Percentiles rank a stretch among this genome's conserved stretches.
Conservation (phyloP, 23 tunicate species). For the Diplosoma virens region DNA sequence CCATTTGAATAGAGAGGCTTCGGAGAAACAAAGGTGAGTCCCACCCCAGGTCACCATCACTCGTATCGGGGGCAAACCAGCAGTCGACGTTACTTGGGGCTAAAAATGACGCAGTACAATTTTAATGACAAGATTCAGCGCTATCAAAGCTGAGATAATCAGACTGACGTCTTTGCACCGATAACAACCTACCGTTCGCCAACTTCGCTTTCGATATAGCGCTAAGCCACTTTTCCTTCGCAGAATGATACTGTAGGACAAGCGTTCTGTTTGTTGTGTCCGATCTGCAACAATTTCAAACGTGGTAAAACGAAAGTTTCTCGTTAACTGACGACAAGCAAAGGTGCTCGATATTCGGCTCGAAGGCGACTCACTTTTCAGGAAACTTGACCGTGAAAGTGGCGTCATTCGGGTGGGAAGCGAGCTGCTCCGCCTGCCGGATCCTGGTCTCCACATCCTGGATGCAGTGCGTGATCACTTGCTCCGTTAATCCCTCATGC, state of each 20-base stretch:
- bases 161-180: too few relatives aligned
- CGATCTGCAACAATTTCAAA: too few relatives aligned
- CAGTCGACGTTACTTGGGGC: conserved; percentile 62
- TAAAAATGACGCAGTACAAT: conserved; percentile 2
- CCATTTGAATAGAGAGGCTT: conserved; percentile 39
- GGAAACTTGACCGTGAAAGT: conserved; percentile 54
- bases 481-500: conserved; percentile 48
- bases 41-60: conserved; percentile 50
- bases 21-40: conserved; percentile 69
- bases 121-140: neutral
- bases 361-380: conserved; percentile 51
- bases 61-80: conserved; percentile 55
- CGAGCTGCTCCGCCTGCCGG: conserved; percentile 68
- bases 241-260: conserved; percentile 41
- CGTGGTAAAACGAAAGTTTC: too few relatives aligned
- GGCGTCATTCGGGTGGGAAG: conserved; percentile 62
- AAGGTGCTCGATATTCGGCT: too few relatives aligned
- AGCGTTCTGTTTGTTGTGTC: conserved; percentile 47
- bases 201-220: conserved; percentile 67
- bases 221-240: conserved; percentile 78
- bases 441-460: conserved; percentile 34
- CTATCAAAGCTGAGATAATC: too few relatives aligned
- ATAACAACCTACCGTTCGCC: conserved; percentile 56
- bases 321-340: too few relatives aligned
- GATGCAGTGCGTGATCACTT: conserved; percentile 37